Evolutionary conservation across 2,113 vertebrate species (phyloP).

Genomic region (Cyphomyrus plagiostoma): DNA sequence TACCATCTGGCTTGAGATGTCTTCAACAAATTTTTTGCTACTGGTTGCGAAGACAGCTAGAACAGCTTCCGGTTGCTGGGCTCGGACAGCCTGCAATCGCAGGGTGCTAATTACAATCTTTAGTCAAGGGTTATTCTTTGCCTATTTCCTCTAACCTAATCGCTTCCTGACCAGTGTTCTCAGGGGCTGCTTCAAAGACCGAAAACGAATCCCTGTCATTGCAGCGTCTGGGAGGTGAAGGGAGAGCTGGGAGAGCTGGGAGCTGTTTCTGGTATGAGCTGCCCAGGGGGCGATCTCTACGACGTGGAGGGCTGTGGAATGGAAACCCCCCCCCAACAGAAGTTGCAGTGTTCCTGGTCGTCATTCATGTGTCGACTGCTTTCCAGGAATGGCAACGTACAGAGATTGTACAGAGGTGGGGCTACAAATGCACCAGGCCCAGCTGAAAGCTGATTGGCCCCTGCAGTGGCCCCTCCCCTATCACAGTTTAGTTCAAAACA

Average conservation of each 20-base stretch:
- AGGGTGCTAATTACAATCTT: not conserved
- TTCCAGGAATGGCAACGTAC: not conserved
- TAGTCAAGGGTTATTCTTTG: not conserved
- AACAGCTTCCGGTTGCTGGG: not conserved
- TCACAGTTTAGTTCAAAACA: not conserved
- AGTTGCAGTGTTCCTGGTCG: not conserved
- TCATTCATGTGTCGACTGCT: not conserved
- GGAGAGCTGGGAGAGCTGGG: not conserved
- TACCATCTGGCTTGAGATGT: not conserved
- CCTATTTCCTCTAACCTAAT: not conserved
- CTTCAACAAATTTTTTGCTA: not conserved
- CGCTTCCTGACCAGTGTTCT: not conserved
- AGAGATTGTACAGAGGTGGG: not conserved
- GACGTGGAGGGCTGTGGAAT: not conserved
- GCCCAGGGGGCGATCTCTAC: not conserved
- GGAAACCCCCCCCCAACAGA: not conserved
- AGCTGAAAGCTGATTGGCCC: not conserved
- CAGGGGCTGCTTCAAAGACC: not conserved
- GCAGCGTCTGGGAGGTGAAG: not conserved
- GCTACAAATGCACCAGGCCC: not conserved
- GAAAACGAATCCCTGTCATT: not conserved
- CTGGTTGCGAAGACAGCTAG: not conserved
- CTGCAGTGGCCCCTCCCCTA: not conserved
- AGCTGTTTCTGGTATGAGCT: not conserved
- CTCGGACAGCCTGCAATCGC: not conserved